Percentiles rank a stretch among this genome's conserved stretches.
phyloP scores from a whole-genome alignment of 2,888 invertebrate species.

The Cheilosia variabilis region DNA sequence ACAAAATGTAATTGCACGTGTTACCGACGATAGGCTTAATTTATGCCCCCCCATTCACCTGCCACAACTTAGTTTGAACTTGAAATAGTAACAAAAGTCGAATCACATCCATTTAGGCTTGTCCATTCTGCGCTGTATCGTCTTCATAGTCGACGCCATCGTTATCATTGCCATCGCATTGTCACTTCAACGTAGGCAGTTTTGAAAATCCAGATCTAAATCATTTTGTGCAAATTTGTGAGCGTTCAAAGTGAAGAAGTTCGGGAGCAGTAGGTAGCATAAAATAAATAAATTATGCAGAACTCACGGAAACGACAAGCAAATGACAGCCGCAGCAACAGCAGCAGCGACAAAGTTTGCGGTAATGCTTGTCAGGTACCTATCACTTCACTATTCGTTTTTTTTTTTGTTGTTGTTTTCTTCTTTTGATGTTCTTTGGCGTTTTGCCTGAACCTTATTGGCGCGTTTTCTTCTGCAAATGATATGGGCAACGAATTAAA shows the following conservation, averaged over 20 bases:
- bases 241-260: conserved; percentile 26
- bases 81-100: conserved; percentile 50
- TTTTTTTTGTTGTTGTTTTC: background rate
- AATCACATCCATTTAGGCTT: conserved; percentile 9
- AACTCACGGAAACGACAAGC: background rate
- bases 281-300: conserved; percentile 47
- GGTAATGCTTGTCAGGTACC: conserved; percentile 27
- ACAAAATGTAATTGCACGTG: conserved; percentile 61
- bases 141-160: conserved; percentile 9
- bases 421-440: background rate
- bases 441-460: conserved; percentile 11
- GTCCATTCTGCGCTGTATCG: background rate
- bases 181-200: conserved; percentile 35
- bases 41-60: conserved; percentile 12
- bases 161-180: conserved; percentile 29
- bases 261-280: conserved; percentile 42
- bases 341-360: background rate
- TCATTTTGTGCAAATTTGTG: conserved; percentile 53
- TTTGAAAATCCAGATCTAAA: conserved; percentile 45
- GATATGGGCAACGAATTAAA: conserved; percentile 25
- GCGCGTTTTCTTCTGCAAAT: conserved; percentile 4
- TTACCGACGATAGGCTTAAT: conserved; percentile 43
- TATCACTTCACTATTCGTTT: conserved; percentile 8
- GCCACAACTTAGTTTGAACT: conserved; percentile 32
- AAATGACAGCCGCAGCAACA: conserved; percentile 10